Evolutionary conservation across 1,140 invertebrate genomes (phyloP).

Genomic region (Trachymyrmex cornetzi): DNA sequence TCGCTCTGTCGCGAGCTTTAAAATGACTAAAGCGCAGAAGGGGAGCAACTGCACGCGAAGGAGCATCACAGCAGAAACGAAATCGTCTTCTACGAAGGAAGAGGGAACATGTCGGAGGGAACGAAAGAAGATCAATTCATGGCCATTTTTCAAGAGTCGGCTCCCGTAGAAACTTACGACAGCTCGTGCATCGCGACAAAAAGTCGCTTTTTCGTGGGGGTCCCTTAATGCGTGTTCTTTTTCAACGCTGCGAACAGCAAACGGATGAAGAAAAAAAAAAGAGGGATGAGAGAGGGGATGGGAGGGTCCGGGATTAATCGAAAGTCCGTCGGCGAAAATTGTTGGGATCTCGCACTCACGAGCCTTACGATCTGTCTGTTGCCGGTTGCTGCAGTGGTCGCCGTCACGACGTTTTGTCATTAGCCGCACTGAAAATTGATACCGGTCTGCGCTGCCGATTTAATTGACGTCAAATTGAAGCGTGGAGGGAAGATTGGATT

Average conservation of each 20-base stretch:
- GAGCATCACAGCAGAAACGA: background rate
- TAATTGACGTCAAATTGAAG: slow-evolving; percentile 80
- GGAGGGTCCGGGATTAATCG: slow-evolving; percentile 49
- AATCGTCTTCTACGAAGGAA: slow-evolving; percentile 45
- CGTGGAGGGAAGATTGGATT: slow-evolving; percentile 69
- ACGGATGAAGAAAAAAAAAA: background rate
- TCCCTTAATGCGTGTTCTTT: slow-evolving; percentile 37
- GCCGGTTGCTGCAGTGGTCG: background rate
- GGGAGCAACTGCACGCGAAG: slow-evolving; percentile 8
- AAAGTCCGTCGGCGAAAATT: slow-evolving; percentile 33
- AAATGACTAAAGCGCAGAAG: background rate
- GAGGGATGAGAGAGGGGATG: background rate
- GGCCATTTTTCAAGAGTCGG: slow-evolving; percentile 61
- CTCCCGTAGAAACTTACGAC: slow-evolving; percentile 10
- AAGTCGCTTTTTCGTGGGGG: slow-evolving; percentile 49
- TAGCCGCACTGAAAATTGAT: slow-evolving; percentile 78
- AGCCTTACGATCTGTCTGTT: background rate
- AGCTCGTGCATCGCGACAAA: slow-evolving; percentile 38
- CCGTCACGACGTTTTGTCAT: slow-evolving; percentile 73
- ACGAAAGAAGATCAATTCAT: slow-evolving; percentile 29
- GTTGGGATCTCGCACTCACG: background rate
- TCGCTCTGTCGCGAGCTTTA: slow-evolving; percentile 18
- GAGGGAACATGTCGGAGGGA: background rate
- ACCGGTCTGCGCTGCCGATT: slow-evolving; percentile 66
- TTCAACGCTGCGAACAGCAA: background rate